These are phyloP conservation scores for Alca torda DNA, from an alignment of 2,797 vertebrate genomes.

Conservation along the genomic window DNA sequence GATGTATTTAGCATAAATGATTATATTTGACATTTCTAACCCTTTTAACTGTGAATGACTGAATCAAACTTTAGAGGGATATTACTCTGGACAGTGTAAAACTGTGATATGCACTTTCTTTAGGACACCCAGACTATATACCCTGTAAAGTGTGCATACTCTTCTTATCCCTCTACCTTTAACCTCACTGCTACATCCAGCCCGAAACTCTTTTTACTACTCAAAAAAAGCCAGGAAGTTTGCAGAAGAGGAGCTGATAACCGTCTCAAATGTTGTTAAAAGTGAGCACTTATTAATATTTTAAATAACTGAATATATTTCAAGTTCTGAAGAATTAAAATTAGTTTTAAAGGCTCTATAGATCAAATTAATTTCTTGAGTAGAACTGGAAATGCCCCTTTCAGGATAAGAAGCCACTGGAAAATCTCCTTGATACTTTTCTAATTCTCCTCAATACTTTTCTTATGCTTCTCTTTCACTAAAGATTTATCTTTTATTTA, in stretches of 20 bases:
- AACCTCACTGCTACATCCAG: neutral
- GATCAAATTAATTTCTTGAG: conserved; percentile 40
- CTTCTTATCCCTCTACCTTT: neutral
- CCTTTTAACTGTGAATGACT: neutral
- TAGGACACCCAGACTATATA: neutral
- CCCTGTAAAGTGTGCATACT: neutral
- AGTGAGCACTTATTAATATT: conserved; percentile 19
- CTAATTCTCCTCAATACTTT: conserved; percentile 25
- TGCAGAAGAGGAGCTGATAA: neutral
- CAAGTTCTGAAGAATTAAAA: conserved; percentile 35
- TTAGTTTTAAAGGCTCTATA: conserved; percentile 19
- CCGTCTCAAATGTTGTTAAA: conserved; percentile 8
- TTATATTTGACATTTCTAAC: neutral
- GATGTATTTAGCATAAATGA: neutral
- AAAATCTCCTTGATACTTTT: conserved; percentile 40
- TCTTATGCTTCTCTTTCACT: conserved; percentile 29
- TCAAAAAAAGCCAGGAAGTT: neutral
- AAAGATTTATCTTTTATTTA: conserved; percentile 40
- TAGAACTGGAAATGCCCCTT: neutral
- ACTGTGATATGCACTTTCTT: neutral
- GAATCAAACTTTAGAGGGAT: neutral
- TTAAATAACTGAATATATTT: conserved; percentile 13
- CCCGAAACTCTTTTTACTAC: neutral
- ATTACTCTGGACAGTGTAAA: neutral
- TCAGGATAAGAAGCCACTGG: neutral